These are phyloP conservation scores for Phyllotis vaccarum DNA, from an alignment of 2,797 vertebrate species.

Conservation along the genomic window DNA sequence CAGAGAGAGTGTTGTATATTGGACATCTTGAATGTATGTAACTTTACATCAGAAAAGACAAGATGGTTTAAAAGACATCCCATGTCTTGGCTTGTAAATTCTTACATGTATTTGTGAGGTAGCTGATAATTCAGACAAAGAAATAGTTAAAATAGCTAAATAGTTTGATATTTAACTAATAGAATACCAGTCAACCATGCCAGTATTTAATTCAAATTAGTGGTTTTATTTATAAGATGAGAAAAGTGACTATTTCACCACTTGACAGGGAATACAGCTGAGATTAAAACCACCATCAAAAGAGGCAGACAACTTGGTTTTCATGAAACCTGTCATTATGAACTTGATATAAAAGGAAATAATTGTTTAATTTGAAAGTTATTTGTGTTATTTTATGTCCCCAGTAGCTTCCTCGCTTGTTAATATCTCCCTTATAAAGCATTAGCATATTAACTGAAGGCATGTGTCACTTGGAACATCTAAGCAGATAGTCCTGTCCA, in stretches of 20 bases:
- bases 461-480: not conserved
- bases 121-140: not conserved
- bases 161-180: not conserved
- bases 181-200: not conserved
- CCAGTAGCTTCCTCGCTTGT: not conserved
- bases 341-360: not conserved
- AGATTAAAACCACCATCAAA: not conserved
- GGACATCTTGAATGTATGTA: not conserved
- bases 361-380: conserved; percentile 13
- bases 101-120: not conserved
- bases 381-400: not conserved
- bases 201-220: not conserved
- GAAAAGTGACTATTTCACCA: conserved; percentile 20
- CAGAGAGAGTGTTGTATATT: not conserved
- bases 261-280: not conserved
- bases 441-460: not conserved
- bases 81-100: not conserved
- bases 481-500: not conserved
- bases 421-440: not conserved
- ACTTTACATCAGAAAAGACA: not conserved
- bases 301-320: not conserved
- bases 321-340: not conserved
- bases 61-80: not conserved
- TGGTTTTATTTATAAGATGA: not conserved
- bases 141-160: conserved; percentile 1